Evolutionary conservation across 2,797 vertebrate species (phyloP).

Genomic region (Acipenser oxyrinchus): DNA sequence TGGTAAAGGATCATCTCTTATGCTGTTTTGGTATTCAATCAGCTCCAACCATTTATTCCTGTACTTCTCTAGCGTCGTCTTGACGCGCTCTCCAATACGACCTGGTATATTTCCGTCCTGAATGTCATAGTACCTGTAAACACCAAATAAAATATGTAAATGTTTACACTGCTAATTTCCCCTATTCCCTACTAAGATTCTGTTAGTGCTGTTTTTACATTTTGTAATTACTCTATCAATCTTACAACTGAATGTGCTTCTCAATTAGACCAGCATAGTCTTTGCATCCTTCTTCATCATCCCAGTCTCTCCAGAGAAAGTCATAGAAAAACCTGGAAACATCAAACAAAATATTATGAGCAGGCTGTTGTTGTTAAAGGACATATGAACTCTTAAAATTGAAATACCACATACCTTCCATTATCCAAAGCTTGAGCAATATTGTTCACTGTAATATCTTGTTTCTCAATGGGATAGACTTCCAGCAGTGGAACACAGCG

Average conservation of each 20-base stretch:
- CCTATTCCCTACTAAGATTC: too few species aligned
- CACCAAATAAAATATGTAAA: constrained; percentile 11
- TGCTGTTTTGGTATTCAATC: constrained; percentile 45
- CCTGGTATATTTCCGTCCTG: constrained; percentile 45
- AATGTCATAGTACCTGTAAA: constrained; percentile 49
- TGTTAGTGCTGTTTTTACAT: too few species aligned
- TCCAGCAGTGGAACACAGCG: constrained; percentile 39
- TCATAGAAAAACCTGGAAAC: constrained; percentile 46
- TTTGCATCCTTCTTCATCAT: constrained; percentile 46
- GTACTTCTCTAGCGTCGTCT: constrained; percentile 45
- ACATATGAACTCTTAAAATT: neutral
- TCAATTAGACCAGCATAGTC: constrained; percentile 45
- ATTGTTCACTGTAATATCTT: constrained; percentile 25
- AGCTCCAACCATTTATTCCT: constrained; percentile 41
- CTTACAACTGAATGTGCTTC: constrained; percentile 58
- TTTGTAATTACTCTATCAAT: neutral
- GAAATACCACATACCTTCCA: constrained; percentile 34
- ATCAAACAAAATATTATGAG: neutral
- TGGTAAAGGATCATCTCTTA: constrained; percentile 42
- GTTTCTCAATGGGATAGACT: constrained; percentile 41
- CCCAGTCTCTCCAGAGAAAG: constrained; percentile 49
- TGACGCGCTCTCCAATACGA: constrained; percentile 40
- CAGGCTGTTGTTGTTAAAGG: neutral
- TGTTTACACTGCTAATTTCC: neutral
- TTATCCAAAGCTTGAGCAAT: constrained; percentile 43